Percentiles rank a stretch among this genome's conserved stretches.
Evolutionary conservation across 2,113 vertebrate genomes (phyloP).

Genomic region (Lutjanus erythropterus): DNA sequence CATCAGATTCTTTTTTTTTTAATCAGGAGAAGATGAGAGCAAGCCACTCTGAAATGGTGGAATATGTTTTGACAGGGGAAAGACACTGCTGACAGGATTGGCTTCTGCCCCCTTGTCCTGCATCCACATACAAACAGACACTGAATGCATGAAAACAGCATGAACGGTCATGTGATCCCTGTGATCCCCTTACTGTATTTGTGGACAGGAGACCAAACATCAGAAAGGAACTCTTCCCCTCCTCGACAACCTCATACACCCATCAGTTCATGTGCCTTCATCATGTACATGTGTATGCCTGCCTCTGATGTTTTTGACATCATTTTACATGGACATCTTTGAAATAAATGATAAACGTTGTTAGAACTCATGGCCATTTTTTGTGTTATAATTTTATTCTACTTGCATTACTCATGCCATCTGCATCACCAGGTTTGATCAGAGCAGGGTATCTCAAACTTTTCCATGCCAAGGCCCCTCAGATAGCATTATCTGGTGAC

Average conservation of each 20-base stretch:
- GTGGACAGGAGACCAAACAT: slow-evolving; percentile 18
- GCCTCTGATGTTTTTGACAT: slow-evolving; percentile 81
- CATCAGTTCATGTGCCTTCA: slow-evolving; percentile 92
- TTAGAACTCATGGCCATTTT: slow-evolving; percentile 63
- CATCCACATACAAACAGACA: slow-evolving; percentile 24
- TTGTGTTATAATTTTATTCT: slow-evolving; percentile 54
- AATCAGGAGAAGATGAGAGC: slow-evolving; percentile 9
- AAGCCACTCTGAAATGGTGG: not conserved
- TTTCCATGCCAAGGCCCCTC: no score
- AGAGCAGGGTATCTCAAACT: no score
- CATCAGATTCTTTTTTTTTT: slow-evolving; percentile 12
- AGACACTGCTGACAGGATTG: not conserved
- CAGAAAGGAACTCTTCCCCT: slow-evolving; percentile 14
- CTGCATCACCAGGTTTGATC: slow-evolving; percentile 39
- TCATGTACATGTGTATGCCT: slow-evolving; percentile 82
- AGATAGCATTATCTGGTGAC: no score
- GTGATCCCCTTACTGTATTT: slow-evolving; percentile 6
- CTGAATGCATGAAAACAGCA: slow-evolving; percentile 50
- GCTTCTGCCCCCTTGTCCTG: slow-evolving; percentile 3
- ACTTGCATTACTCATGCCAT: slow-evolving; percentile 52
- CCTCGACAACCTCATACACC: slow-evolving; percentile 57
- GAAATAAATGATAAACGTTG: slow-evolving; percentile 84
- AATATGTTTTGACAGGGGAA: slow-evolving; percentile 15
- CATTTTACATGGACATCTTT: slow-evolving; percentile 82
- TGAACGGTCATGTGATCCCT: slow-evolving; percentile 29